A percentile compares a stretch with the other conserved stretches of the same genome.
These are phyloP conservation scores for Leptodactylus fuscus DNA, from an alignment of 2,113 vertebrate species.

Conservation along the genomic window DNA sequence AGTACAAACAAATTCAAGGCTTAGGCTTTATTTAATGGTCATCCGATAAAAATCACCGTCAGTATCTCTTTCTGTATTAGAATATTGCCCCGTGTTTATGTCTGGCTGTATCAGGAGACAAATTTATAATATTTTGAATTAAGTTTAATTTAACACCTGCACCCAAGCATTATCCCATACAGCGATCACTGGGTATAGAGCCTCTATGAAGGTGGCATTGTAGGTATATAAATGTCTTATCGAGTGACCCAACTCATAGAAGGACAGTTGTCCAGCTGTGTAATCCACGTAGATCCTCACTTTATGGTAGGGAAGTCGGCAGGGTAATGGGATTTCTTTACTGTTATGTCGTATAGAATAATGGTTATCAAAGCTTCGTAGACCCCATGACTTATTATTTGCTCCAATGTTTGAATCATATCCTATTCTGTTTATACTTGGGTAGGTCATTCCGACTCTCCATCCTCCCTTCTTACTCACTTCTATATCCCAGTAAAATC, in stretches of 20 bases:
- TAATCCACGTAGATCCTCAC: conserved; percentile 21
- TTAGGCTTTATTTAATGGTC: too few relatives aligned
- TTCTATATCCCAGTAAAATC: conserved; percentile 32
- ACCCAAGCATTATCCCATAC: background rate
- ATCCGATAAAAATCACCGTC: too few relatives aligned
- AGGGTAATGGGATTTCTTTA: background rate
- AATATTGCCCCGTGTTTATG: too few relatives aligned
- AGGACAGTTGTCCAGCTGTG: background rate
- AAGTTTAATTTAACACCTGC: background rate
- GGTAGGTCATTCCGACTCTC: conserved; percentile 32
- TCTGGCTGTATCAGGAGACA: too few relatives aligned
- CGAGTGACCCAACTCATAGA: background rate
- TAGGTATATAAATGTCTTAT: conserved; percentile 7
- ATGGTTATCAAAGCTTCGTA: background rate
- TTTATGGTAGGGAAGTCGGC: background rate
- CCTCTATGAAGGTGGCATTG: conserved; percentile 4
- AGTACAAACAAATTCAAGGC: too few relatives aligned
- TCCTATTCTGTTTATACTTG: background rate
- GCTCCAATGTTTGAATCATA: background rate
- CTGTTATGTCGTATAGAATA: background rate
- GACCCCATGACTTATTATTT: background rate
- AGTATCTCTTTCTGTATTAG: too few relatives aligned
- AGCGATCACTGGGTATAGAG: background rate
- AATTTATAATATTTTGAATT: too few relatives aligned
- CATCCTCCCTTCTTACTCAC: background rate